Conservation (phyloP, 2,113 vertebrate genomes). For the Ciconia maguari region DNA sequence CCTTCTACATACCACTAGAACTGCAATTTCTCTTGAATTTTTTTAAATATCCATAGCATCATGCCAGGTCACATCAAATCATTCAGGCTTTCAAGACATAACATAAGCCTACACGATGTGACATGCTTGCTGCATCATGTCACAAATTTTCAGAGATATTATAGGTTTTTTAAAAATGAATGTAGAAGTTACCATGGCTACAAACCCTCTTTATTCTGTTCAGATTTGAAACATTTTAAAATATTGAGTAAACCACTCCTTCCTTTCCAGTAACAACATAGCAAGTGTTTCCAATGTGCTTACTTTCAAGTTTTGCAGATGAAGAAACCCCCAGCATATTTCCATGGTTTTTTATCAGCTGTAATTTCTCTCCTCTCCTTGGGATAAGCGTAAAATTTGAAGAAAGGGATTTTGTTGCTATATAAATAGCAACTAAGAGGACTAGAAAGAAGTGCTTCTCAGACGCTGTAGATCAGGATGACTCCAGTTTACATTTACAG, state of each 20-base stretch:
- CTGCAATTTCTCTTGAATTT: not conserved
- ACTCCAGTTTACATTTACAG: not conserved
- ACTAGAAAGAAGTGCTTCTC: not conserved
- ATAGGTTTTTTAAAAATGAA: not conserved
- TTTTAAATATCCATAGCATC: not conserved
- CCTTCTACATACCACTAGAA: not conserved
- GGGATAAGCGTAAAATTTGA: not conserved
- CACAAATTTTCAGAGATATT: conserved; percentile 46
- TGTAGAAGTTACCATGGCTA: conserved; percentile 51
- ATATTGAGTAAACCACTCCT: not conserved
- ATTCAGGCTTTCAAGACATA: conserved; percentile 16
- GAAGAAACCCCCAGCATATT: not conserved
- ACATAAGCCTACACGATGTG: conserved; percentile 19
- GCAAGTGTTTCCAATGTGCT: not conserved
- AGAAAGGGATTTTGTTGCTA: not conserved
- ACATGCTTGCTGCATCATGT: conserved; percentile 38
- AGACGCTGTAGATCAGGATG: not conserved
- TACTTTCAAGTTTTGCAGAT: rapidly evolving
- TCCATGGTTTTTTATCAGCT: not conserved
- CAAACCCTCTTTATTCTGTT: conserved; percentile 4
- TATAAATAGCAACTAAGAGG: not conserved
- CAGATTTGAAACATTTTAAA: not conserved
- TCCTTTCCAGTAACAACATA: not conserved
- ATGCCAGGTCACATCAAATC: conserved; percentile 40
- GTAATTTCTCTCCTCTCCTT: not conserved